Base-by-base conservation (phyloP, 2,797 vertebrate species). In the Acanthiza pusilla region DNA sequence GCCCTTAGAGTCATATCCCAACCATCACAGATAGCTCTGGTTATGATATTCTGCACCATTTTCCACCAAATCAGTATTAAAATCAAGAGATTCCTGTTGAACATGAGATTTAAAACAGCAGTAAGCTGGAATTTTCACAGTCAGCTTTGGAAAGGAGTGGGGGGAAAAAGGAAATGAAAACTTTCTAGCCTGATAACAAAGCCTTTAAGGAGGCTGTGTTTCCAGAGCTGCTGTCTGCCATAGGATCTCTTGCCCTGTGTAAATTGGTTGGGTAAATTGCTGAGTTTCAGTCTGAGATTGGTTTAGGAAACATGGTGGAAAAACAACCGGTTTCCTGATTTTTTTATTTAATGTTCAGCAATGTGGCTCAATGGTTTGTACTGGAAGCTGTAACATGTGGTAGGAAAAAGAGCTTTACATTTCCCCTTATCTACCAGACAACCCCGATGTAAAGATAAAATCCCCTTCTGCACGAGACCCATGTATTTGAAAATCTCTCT, bases 1-100 rank as follows among this genome's bases (percentile, higher is more conserved):
- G 5, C 26, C 38, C 1, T 1, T 4, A 38, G 11, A 50, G 32
- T 21, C 0, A 0, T 9, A 42, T 20, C 66, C n/a, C 55, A 71
- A 5, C 50, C 4, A 0, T 7, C 5, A 5, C 21, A 30, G 51
- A 13, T 40, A 67, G 38, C 27, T 20, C 7, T 4, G 1, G 7
- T 20, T 29, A 34, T 5, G 13, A 62, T 57, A 53, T n/a, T 86
- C 38, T 6, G 4, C 26, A 68, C 13, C 6, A 14, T 34, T 53
- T 79, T 36, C 29, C 47, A 45, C 7, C 15, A 45, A 67, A 67
- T 27, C 42, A 60, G 11, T 50, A 55, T 21, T 27, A 50, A 51
- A 55, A 42, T 32, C 9, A 51, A 47, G 36, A 36, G 8, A 62
- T 80, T 50, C 15, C 40, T 40, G 13, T 50, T 54, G 26, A 76